Evolutionary conservation across 2,888 invertebrate genomes (phyloP), one percentile per base, ranked within the genome.

Genomic region (Lepidocyrtoides sp.): DNA sequence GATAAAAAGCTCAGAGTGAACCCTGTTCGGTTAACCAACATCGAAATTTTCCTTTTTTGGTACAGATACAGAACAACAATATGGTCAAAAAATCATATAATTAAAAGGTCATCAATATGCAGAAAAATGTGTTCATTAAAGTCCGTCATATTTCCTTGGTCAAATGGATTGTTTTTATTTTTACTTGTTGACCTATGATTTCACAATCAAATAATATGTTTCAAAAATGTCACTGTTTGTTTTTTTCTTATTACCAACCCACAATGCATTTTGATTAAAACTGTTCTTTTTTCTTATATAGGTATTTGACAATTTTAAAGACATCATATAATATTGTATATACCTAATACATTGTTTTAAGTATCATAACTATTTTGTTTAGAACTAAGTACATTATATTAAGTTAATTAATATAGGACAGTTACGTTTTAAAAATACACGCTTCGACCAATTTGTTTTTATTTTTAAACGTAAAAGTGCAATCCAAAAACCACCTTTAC

Each of bases 201-300:
- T 69, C 36, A 69, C 36, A 69, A 36, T 60, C 26, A 23, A 60
- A 60, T 60, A 60, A 14, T 89, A 83, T 82, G 69, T 88, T 51
- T 57, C 57, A 12, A 63, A 44, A 29, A 29, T n/a, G 63, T 32
- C 4, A n/a, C 26, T 17, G 12, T 63, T 14, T 29, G 26, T 26
- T 26, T 5, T 63, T 17, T 29, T 63, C 10, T 63, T 63, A n/a
- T 63, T 32, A 17, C 8, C 54, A 54, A 44, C 8, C 8, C n/a
- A n/a, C n/a, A n/a, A n/a, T n/a, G n/a, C n/a, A n/a, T n/a, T n/a
- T n/a, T n/a, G n/a, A n/a, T n/a, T n/a, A n/a, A n/a, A n/a, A n/a
- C n/a, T n/a, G n/a, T n/a, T n/a, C n/a, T n/a, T n/a, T n/a, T n/a
- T n/a, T n/a, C 4, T 63, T 17, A 14, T 63, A 63, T 7, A 63